phyloP scores from a whole-genome alignment of 2,113 vertebrate genomes.

The Chaetops frenatus region DNA sequence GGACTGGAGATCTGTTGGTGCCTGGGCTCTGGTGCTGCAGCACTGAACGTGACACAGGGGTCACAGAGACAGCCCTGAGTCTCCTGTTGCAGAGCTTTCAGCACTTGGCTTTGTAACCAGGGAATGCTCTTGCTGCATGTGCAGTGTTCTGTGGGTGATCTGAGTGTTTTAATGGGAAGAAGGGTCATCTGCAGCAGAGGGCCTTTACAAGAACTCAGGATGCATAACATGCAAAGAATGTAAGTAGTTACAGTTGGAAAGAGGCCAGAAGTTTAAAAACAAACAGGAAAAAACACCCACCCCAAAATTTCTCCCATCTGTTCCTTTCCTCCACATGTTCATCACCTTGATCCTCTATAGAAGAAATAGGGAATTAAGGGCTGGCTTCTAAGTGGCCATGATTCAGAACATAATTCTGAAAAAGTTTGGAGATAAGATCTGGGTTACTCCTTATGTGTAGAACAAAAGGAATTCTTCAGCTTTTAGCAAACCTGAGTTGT shows the following conservation, averaged over 20 bases:
- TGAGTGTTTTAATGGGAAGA: background rate
- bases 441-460: background rate
- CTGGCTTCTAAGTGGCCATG: background rate
- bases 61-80: background rate
- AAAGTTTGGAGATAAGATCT: background rate
- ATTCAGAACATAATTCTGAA: background rate
- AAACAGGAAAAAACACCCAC: background rate
- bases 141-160: background rate
- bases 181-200: background rate
- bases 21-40: background rate
- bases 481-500: background rate
- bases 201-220: background rate
- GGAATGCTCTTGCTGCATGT: background rate
- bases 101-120: background rate
- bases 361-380: background rate
- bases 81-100: background rate
- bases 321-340: background rate
- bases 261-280: background rate
- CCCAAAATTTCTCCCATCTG: background rate
- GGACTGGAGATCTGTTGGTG: background rate
- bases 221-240: background rate
- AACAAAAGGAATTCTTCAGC: background rate
- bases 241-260: background rate
- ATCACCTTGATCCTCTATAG: background rate
- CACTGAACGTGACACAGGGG: background rate